phyloP scores from a whole-genome alignment of 2,888 invertebrate genomes.

The Flexamia atlantica region DNA sequence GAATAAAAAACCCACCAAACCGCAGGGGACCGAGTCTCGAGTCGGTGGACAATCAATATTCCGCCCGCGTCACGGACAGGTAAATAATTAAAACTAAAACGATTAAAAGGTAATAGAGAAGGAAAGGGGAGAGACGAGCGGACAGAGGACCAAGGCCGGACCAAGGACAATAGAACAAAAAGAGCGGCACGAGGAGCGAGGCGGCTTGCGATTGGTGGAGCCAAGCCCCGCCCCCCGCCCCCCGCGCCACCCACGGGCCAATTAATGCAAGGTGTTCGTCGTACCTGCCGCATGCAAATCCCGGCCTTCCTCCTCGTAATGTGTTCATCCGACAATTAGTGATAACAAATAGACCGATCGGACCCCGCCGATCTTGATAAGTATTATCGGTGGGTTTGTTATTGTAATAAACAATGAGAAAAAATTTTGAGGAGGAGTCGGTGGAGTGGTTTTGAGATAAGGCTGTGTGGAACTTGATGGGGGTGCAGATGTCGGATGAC shows the following conservation, averaged over 20 bases:
- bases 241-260: conserved; percentile 3
- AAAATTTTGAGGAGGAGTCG: neutral
- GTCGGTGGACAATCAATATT: conserved; percentile 38
- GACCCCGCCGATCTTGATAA: neutral
- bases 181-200: conserved; percentile 48
- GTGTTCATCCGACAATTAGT: conserved; percentile 37
- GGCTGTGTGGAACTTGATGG: neutral
- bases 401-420: conserved; percentile 32
- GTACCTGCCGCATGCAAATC: conserved; percentile 38
- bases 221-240: conserved; percentile 56
- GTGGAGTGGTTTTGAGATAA: neutral
- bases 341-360: conserved; percentile 12
- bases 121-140: conserved; percentile 25
- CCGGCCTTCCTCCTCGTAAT: conserved; percentile 1
- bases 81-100: conserved; percentile 59
- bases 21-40: too few species aligned
- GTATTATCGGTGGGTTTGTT: conserved; percentile 19
- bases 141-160: conserved; percentile 55
- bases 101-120: conserved; percentile 59
- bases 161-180: conserved; percentile 62
- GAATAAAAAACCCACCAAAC: too few species aligned
- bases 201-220: conserved; percentile 41
- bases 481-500: neutral
- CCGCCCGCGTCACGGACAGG: conserved; percentile 4
- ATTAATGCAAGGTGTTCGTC: conserved; percentile 54